These are phyloP conservation scores for Lochmaea crataegi DNA, from an alignment of 2,888 invertebrate genomes.

Conservation along the genomic window DNA sequence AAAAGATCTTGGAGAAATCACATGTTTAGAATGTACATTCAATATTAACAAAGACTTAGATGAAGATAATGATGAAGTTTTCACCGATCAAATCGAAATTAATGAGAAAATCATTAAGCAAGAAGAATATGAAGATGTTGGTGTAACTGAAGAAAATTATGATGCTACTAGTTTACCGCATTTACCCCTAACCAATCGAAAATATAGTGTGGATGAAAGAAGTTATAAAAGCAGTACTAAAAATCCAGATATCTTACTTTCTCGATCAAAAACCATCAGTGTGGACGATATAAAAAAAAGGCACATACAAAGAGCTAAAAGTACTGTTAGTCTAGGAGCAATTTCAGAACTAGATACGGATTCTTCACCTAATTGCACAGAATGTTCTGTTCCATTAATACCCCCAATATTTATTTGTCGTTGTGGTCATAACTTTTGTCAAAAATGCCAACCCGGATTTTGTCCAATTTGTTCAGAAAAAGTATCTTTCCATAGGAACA, in stretches of 20 bases:
- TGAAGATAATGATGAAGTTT: conserved; percentile 15
- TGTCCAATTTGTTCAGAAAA: conserved; percentile 50
- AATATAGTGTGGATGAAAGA: conserved; percentile 29
- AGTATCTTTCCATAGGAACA: conserved; percentile 51
- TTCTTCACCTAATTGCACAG: conserved; percentile 46
- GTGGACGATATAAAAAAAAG: conserved; percentile 42
- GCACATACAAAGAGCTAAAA: conserved; percentile 42
- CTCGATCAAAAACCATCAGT: conserved; percentile 47
- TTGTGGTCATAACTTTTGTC: conserved; percentile 53
- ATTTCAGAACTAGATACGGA: conserved; percentile 48
- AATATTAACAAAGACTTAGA: conserved; percentile 35
- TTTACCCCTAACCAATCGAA: conserved; percentile 33
- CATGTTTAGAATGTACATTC: conserved; percentile 43
- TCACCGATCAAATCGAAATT: background rate
- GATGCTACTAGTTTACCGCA: conserved; percentile 11
- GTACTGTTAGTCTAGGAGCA: conserved; percentile 47
- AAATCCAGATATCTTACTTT: conserved; percentile 29
- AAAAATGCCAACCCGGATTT: conserved; percentile 44
- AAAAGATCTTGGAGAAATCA: conserved; percentile 31
- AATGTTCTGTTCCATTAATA: conserved; percentile 48
- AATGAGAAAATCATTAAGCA: background rate
- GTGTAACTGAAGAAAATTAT: conserved; percentile 21
- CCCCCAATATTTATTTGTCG: conserved; percentile 55
- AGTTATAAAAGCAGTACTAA: conserved; percentile 4
- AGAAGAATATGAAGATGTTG: conserved; percentile 34